Conservation (phyloP, 2,888 invertebrate genomes). For the Tetragonula carbonaria region DNA sequence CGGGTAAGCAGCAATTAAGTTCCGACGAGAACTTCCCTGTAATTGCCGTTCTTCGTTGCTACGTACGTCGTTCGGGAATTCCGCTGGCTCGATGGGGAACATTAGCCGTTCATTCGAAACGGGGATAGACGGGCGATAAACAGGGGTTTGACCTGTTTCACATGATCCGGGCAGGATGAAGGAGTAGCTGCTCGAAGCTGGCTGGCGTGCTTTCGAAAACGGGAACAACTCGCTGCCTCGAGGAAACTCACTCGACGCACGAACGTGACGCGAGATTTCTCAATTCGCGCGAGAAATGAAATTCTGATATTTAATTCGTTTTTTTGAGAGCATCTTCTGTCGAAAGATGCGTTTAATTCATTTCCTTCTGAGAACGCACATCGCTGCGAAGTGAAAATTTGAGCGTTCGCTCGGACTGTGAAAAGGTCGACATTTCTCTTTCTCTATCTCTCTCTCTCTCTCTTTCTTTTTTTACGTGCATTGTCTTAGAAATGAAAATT, state of each 20-base stretch:
- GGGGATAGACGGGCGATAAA: neutral
- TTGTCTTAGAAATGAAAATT: neutral
- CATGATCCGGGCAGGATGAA: neutral
- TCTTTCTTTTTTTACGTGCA: neutral
- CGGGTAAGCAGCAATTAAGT: conserved; percentile 41
- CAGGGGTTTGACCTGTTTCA: neutral
- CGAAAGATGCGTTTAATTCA: too few relatives aligned
- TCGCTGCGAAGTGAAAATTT: neutral
- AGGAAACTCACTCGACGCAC: neutral
- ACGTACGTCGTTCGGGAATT: neutral
- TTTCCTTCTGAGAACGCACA: too few relatives aligned
- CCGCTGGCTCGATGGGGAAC: neutral
- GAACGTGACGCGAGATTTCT: too few relatives aligned
- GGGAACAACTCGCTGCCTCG: neutral
- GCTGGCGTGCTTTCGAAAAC: neutral
- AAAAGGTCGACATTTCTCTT: neutral
- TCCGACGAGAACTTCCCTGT: neutral
- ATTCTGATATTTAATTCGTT: too few relatives aligned
- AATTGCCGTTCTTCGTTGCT: conserved; percentile 6
- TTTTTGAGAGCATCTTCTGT: too few relatives aligned
- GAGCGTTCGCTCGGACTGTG: neutral
- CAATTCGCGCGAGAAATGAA: too few relatives aligned
- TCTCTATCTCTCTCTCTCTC: too few relatives aligned
- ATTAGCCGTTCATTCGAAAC: neutral
- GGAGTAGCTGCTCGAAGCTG: neutral